Evolutionary conservation across 2,888 invertebrate species (phyloP), one percentile per base, ranked within the genome.

Genomic region (Sinelater perroti): DNA sequence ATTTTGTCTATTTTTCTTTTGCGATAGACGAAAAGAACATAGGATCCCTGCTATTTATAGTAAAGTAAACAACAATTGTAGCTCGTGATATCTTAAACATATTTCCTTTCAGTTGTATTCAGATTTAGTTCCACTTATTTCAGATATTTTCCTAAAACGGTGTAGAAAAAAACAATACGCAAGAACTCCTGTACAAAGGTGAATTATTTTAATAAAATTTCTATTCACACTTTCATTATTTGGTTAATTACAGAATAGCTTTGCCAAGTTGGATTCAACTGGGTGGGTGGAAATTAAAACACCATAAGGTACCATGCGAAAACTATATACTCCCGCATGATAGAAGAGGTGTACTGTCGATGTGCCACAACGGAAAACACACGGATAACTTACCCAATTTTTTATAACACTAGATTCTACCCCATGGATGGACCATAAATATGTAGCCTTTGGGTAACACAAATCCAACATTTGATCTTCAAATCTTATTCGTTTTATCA

Each of bases 201-300:
- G 20, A n/a, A 13, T 30, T 26, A n/a, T n/a, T n/a, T n/a, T n/a
- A n/a, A n/a, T n/a, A n/a, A n/a, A n/a, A n/a, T 31, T 31, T n/a
- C 4, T 31, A n/a, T n/a, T n/a, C n/a, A 17, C 28, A 21, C 14
- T 61, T 51, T 50, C 1, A 17, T 11, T 13, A 13, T 24, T 21
- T 11, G 24, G 4, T 18, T 14, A 8, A 13, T 6, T 14, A 33
- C 53, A 77, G 90, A 52, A 83, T 90, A 40, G 87, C 87, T 8
- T 82, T 83, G 67, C 83, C 84, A 61, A 83, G 87, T 45, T 90
- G 89, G 89, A 83, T 90, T 24, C 90, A 90, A 71, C 84, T 86
- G 51, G 89, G 89, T 20, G 83, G 83, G 1, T 81, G 71, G 61
- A 76, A 77, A 1, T 64, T 83, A 13, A 77, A 80, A 61, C 73